Base-by-base conservation (phyloP, 2,113 vertebrate genomes). In the Melanerpes formicivorus region DNA sequence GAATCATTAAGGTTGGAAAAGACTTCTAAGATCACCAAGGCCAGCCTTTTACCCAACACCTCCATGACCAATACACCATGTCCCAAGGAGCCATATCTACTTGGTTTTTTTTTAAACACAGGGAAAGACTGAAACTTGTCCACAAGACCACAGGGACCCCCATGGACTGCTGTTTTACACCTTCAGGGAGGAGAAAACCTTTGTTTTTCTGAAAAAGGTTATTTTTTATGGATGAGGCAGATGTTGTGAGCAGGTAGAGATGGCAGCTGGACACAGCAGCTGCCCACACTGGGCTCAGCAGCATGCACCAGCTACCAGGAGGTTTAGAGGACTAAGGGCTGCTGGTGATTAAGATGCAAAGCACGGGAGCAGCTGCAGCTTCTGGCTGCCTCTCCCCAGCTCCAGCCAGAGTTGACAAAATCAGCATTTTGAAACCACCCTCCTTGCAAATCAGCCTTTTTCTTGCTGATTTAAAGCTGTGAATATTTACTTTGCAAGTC, bases 261-360 rank as follows among this genome's bases (percentile, higher is more conserved):
- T 1, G 18, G 59, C 40, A 46, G 40, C 19, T 3, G 48, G 60
- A 6, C 48, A 9, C 13, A 4, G 18, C 40, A 11, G 34, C 65
- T 32, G 11, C 71, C 10, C 4, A 26, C 60, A 27, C 54, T 2
- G 2, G 54, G 54, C 60, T 50, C 11, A 4, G 44, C 32, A 23
- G 19, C 44, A 6, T 16, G 1, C 11, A 5, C 50, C 76, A 27
- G 63, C 56, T 30, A 34, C 17, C 4, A 0, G 19, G 9, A 17
- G 54, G 14, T 14, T 78, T 3, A 6, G 32, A 23, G 29, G 34
- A 18, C 0, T 1, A 11, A 30, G 44, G 56, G 21, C 22, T 1
- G 4, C 25, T 4, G 5, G 23, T 0, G 1, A 14, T n/a, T 27
- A 9, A 37, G 18, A 74, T 9, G 40, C 17, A 0, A 23, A 44